A percentile compares a stretch with the other conserved stretches of the same genome.
phyloP scores from a whole-genome alignment of 2,888 invertebrate genomes.

The Idaea dimidiata region DNA sequence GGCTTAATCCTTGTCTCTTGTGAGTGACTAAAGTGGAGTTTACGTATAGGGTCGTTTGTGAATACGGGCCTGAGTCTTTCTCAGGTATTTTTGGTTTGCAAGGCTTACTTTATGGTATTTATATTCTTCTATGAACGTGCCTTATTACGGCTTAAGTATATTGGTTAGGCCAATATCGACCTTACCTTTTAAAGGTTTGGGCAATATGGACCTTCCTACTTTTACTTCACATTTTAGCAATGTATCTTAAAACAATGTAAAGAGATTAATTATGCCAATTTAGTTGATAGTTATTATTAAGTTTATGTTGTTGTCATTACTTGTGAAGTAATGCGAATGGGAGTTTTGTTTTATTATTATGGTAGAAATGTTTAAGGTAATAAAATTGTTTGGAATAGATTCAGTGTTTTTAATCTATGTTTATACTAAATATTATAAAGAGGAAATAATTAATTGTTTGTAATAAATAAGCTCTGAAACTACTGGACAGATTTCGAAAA shows the following conservation, averaged over 20 bases:
- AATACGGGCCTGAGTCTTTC: no score
- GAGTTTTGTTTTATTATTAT: conserved; percentile 64
- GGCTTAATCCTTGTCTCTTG: no score
- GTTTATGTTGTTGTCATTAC: conserved; percentile 66
- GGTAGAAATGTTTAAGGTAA: conserved; percentile 66
- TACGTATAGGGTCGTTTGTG: no score
- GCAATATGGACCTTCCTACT: neutral
- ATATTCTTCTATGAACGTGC: neutral
- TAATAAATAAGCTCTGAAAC: no score
- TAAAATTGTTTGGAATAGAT: conserved; percentile 51
- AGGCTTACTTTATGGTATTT: no score
- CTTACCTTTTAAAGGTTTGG: neutral
- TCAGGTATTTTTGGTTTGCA: no score
- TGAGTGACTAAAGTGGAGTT: no score
- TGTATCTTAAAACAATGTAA: neutral
- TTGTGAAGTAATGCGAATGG: conserved; percentile 60
- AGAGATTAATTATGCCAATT: conserved; percentile 2
- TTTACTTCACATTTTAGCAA: neutral
- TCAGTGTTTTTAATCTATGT: conserved; percentile 15
- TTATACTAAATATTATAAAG: no score
- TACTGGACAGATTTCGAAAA: no score
- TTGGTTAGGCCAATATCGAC: neutral
- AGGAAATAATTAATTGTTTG: no score
- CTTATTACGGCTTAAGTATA: neutral
- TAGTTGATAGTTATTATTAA: conserved; percentile 24